Base-by-base conservation (phyloP, 2,888 invertebrate species). In the Diaphora mendica region DNA sequence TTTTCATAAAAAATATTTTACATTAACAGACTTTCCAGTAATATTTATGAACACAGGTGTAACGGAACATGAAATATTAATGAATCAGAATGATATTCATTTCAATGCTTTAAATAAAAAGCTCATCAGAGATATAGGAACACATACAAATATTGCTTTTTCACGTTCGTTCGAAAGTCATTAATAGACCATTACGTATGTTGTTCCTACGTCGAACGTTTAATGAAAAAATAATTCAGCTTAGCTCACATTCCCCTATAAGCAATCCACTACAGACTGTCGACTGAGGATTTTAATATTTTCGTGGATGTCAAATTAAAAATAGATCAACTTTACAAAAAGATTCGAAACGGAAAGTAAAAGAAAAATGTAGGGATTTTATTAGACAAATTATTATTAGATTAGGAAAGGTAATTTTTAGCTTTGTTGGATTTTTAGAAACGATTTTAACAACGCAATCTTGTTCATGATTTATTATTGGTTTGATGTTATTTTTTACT, bases 161-260 rank as follows among this genome's bases (percentile, higher is more conserved):
- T 69, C 76, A 73, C 68, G 65, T 78, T 72, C 77, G 69, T 75
- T 79, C 51, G 69, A 77, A 71, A 72, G 64, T 68, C 59, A 70
- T 77, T 77, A 82, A 82, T 76, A 76, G 72, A 30, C 79, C 77
- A 77, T 82, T 79, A 79, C 74, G 55, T 51, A 26, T 67, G 71
- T 72, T 51, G 33, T 66, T 65, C 39, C 67, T 64, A 39, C 51
- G 51, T 67, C 70, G 70, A 73, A 67, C 35, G 30, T 17, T 66
- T 74, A 76, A 83, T 82, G 73, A 83, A 83, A 82, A 81, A 83
- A 71, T 81, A 77, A 82, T 82, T 75, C 77, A 75, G 73, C 81
- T 75, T 68, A 68, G 72, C 71, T 35, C 69, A 65, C 64, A 68
- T 68, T 69, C 67, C 33, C 26, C 66, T 71, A 59, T 55, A 35